Evolutionary conservation across 2,113 vertebrate species (phyloP), one percentile per base, ranked within the genome.

Genomic region (Misgurnus anguillicaudatus): DNA sequence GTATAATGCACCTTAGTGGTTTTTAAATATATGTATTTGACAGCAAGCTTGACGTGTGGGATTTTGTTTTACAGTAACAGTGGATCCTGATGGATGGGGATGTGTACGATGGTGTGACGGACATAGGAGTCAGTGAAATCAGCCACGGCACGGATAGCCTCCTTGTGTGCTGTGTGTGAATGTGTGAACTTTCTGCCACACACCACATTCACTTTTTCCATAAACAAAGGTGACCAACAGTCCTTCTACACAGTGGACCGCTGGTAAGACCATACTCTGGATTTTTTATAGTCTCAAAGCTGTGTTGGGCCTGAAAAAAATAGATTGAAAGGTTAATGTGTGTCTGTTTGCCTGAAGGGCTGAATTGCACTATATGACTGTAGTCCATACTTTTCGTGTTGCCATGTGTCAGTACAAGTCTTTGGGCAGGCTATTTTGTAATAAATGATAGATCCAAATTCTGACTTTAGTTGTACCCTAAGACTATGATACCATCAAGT

Each of bases 71-170:
- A 14, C 24, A 65, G 75, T 77, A 42, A n/a, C 21, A 10, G 41
- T 75, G 58, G 45, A 38, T 61, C 66, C 67, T 1, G n/a, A 63
- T 64, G 76, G 81, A 82, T 31, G 51, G 48, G 38, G 38, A 64
- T 47, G 68, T 48, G 60, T 45, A 64, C 3, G 81, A 31, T 45
- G 36, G 53, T 68, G 21, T 68, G 62, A 74, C 51, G 68, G 55
- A 17, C 17, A 48, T 61, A 77, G 39, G 36, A 53, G 42, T 39
- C 17, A 67, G 36, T 58, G 58, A 72, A 62, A 70, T 68, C 68
- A 80, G 71, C 72, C 72, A 78, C 63, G 64, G 73, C 80, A 68
- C 63, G 17, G 31, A 69, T 36, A 55, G 6, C 17, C 39, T 75
- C 21, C 58, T 41, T 17, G 19, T 19, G 11, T 36, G 36, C 48